A percentile compares a stretch with the other conserved stretches of the same genome.
These are phyloP conservation scores for Gasterosteus nipponicus DNA, from an alignment of 2,113 vertebrate species.

Conservation along the genomic window DNA sequence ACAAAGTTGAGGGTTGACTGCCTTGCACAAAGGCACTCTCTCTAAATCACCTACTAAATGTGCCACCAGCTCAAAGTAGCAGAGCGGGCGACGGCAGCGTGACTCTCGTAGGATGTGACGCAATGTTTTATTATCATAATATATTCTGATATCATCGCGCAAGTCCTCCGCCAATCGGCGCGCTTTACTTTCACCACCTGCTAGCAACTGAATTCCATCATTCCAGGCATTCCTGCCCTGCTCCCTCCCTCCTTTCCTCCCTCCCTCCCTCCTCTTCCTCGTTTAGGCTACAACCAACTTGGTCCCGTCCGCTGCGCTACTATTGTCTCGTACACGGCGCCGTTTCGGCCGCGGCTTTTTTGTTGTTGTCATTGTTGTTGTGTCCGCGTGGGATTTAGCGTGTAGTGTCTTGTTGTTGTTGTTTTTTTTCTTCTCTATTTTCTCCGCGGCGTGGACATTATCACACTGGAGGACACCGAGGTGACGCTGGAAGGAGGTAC, in stretches of 20 bases:
- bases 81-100: slow-evolving; percentile 35
- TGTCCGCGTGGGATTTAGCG: slow-evolving; percentile 20
- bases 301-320: slow-evolving; percentile 59
- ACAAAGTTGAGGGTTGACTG: not conserved
- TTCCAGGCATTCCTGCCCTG: slow-evolving; percentile 90
- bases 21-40: not conserved
- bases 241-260: slow-evolving; percentile 27
- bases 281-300: slow-evolving; percentile 71
- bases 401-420: slow-evolving; percentile 1
- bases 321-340: slow-evolving; percentile 42
- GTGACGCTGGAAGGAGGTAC: slow-evolving; percentile 81
- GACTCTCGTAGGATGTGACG: slow-evolving; percentile 82
- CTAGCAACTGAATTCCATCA: slow-evolving; percentile 91
- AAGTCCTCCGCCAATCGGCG: slow-evolving; percentile 80
- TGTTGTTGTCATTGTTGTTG: too few relatives aligned
- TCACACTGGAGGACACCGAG: slow-evolving; percentile 70
- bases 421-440: slow-evolving; percentile 8
- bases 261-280: slow-evolving; percentile 60
- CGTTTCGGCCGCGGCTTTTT: slow-evolving; percentile 14
- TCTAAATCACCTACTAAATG: not conserved
- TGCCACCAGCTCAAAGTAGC: not conserved
- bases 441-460: slow-evolving; percentile 25
- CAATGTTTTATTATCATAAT: slow-evolving; percentile 82
- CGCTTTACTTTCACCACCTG: slow-evolving; percentile 87
- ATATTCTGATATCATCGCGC: slow-evolving; percentile 81